Conservation (phyloP, 1,140 invertebrate species). For the Penaeus indicus region DNA sequence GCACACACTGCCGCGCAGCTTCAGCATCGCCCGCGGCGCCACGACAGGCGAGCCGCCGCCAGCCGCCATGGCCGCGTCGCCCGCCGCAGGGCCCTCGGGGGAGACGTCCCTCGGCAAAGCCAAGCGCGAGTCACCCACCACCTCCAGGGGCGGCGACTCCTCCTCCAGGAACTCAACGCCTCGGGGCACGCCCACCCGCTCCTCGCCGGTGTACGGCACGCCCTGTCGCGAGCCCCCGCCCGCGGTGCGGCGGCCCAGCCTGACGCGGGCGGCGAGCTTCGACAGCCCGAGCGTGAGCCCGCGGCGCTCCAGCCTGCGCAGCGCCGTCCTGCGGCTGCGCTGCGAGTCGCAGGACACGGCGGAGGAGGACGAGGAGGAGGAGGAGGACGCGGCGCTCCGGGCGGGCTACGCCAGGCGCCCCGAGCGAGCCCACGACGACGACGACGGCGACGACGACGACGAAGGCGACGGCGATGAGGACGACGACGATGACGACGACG, state of each 20-base stretch:
- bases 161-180: conserved; percentile 51
- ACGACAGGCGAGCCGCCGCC: background rate
- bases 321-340: conserved; percentile 50
- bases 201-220: conserved; percentile 37
- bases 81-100: conserved; percentile 16
- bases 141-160: conserved; percentile 15
- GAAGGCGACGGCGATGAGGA: conserved; percentile 39
- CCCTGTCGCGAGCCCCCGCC: conserved; percentile 22
- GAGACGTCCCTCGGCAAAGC: background rate
- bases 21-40: conserved; percentile 16
- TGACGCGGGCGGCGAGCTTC: conserved; percentile 52
- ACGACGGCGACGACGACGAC: conserved; percentile 46
- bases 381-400: conserved; percentile 7
- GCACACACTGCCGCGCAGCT: conserved; percentile 32
- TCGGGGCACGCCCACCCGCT: conserved; percentile 37
- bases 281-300: conserved; percentile 59
- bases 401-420: background rate
- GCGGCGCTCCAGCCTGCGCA: conserved; percentile 48
- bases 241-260: conserved; percentile 37
- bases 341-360: conserved; percentile 59
- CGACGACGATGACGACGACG: conserved; percentile 18
- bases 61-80: background rate
- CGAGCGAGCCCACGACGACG: conserved; percentile 15
- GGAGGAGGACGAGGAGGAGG: conserved; percentile 53
- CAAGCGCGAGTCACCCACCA: conserved; percentile 41